Percentiles rank a stretch among this genome's conserved stretches.
These are phyloP conservation scores for Erpobdella octoculata DNA, from an alignment of 2,888 invertebrate species.

Conservation along the genomic window DNA sequence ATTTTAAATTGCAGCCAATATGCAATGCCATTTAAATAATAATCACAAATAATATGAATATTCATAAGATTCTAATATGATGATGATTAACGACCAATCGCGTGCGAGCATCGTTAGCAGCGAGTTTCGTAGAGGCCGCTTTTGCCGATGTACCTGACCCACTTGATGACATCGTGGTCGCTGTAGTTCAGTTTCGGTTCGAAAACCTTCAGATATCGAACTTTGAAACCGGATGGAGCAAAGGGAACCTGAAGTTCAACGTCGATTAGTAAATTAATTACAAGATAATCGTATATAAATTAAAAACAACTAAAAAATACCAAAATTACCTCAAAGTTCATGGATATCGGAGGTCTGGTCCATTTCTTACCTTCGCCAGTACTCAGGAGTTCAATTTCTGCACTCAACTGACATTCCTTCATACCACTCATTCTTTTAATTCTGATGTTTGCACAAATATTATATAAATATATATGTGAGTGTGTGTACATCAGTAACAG, in stretches of 20 bases:
- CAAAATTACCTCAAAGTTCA: constrained; percentile 81
- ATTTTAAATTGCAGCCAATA: constrained; percentile 5
- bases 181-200: constrained; percentile 99
- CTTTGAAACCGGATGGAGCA: constrained; percentile 98
- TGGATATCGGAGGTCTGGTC: constrained; percentile 98
- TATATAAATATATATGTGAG: background rate
- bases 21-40: background rate
- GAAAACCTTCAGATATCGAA: constrained; percentile 96
- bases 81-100: background rate
- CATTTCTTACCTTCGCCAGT: constrained; percentile 95
- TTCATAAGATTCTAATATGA: too few relatives aligned
- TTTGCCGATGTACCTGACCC: constrained; percentile 98
- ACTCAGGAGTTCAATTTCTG: constrained; percentile 94
- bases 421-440: constrained; percentile 65
- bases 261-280: background rate
- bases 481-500: background rate
- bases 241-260: constrained; percentile 92
- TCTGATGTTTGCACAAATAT: constrained; percentile 42
- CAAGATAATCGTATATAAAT: background rate
- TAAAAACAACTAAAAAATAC: background rate
- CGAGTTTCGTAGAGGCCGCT: constrained; percentile 98
- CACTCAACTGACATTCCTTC: constrained; percentile 98
- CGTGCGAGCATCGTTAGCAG: constrained; percentile 63
- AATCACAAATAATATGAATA: too few relatives aligned
- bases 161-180: constrained; percentile 99